These are phyloP conservation scores for Aspidoscelis tigris DNA, from an alignment of 2,113 vertebrate genomes.

Conservation along the genomic window DNA sequence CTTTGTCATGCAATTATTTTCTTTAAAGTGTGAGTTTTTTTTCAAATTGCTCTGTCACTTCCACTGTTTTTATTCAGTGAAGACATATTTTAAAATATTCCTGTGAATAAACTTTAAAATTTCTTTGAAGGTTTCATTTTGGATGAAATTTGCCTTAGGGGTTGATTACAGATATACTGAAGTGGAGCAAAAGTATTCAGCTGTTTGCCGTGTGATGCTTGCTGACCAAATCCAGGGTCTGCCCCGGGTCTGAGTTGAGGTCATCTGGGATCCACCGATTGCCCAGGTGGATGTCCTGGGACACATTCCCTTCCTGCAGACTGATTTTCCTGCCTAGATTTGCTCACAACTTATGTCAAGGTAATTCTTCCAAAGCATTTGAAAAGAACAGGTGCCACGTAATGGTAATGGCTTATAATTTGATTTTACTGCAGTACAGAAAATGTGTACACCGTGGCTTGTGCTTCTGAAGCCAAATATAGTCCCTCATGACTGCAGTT, in stretches of 20 bases:
- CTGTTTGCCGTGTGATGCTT: neutral
- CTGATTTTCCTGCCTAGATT: neutral
- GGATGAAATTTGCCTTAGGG: neutral
- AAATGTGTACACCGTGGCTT: neutral
- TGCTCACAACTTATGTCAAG: neutral
- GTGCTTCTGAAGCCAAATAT: neutral
- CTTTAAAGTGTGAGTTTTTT: conserved; percentile 17
- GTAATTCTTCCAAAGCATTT: neutral
- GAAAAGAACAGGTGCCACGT: neutral
- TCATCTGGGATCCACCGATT: neutral
- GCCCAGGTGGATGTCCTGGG: neutral
- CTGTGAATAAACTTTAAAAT: neutral
- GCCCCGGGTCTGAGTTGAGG: neutral
- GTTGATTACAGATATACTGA: neutral
- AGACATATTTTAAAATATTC: neutral
- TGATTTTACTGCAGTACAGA: neutral
- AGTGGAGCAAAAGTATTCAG: neutral
- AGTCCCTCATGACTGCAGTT: neutral
- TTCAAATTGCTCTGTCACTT: neutral
- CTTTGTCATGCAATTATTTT: neutral
- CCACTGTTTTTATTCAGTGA: neutral
- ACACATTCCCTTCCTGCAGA: neutral
- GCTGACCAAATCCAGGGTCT: neutral
- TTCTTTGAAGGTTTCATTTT: neutral
- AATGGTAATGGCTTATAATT: neutral